Percentiles rank a stretch among this genome's conserved stretches.
phyloP scores from a whole-genome alignment of 2,888 invertebrate genomes.

The Tinea pellionella region DNA sequence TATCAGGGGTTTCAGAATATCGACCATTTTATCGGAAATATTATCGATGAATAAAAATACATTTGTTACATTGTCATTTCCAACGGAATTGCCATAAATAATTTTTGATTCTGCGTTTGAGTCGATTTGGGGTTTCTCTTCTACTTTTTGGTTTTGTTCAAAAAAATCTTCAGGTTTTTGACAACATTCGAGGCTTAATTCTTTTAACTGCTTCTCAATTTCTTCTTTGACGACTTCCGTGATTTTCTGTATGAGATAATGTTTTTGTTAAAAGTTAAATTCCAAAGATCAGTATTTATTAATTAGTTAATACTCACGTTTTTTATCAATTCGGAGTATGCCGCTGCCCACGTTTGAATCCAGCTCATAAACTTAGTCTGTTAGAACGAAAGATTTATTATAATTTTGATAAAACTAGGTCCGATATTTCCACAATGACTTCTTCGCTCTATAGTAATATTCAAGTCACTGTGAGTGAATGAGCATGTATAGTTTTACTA shows the following conservation, averaged over 20 bases:
- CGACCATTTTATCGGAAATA: constrained; percentile 7
- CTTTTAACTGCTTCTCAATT: constrained; percentile 22
- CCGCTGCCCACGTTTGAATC: constrained; percentile 26
- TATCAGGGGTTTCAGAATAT: constrained; percentile 8
- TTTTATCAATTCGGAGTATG: constrained; percentile 26
- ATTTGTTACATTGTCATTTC: constrained; percentile 39
- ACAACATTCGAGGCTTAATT: neutral
- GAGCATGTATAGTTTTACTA: too few relatives aligned
- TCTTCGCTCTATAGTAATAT: too few relatives aligned
- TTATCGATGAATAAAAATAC: constrained; percentile 31
- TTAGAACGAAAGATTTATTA: constrained; percentile 14
- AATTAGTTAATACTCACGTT: constrained; percentile 20
- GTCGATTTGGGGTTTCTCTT: constrained; percentile 16
- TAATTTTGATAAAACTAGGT: too few relatives aligned
- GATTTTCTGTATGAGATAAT: constrained; percentile 24
- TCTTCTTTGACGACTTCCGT: constrained; percentile 26
- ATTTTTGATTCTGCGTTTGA: constrained; percentile 25
- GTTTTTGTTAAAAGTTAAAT: neutral
- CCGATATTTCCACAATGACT: too few relatives aligned
- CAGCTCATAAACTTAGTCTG: constrained; percentile 36
- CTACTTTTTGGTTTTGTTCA: constrained; percentile 15
- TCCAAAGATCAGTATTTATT: neutral
- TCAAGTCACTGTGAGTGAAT: too few relatives aligned
- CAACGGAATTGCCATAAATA: constrained; percentile 33
- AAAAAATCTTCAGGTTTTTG: neutral